Conservation (phyloP, 92 coral and sea anemone species). For the Anthopleura xanthogrammica region DNA sequence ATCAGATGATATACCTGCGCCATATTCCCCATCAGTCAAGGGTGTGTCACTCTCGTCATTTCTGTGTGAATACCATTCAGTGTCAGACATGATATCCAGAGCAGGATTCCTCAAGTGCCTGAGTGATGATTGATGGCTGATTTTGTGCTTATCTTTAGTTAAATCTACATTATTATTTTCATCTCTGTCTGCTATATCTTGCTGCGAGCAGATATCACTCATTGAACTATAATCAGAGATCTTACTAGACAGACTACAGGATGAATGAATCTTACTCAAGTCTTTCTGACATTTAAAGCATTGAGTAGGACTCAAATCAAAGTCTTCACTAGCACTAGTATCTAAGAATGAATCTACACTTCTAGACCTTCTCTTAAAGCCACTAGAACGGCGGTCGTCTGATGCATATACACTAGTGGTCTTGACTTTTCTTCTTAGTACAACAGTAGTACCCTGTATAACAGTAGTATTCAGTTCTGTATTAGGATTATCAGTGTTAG, state of each 20-base stretch:
- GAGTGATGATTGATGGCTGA: slow-evolving; percentile 33
- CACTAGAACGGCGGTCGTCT: slow-evolving; percentile 25
- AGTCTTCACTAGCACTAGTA: slow-evolving; percentile 54
- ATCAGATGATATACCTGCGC: slow-evolving; percentile 68
- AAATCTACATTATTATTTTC: slow-evolving; percentile 48
- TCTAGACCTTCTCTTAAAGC: slow-evolving; percentile 70
- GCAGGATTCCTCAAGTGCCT: slow-evolving; percentile 56
- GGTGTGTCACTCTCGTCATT: slow-evolving; percentile 68
- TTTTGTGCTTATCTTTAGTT: slow-evolving; percentile 11
- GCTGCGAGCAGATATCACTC: slow-evolving; percentile 78
- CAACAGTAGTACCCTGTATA: slow-evolving; percentile 45
- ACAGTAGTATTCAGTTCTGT: slow-evolving; percentile 14
- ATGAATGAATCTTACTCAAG: slow-evolving; percentile 60
- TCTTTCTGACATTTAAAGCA: slow-evolving; percentile 86
- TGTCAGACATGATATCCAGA: slow-evolving; percentile 73
- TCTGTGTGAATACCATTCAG: slow-evolving; percentile 62
- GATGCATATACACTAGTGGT: slow-evolving; percentile 17
- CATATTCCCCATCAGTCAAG: slow-evolving; percentile 67
- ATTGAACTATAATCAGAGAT: slow-evolving; percentile 83
- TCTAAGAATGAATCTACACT: slow-evolving; percentile 77
- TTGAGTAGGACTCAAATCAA: slow-evolving; percentile 71
- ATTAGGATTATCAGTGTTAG: slow-evolving; percentile 26
- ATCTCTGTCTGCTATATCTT: slow-evolving; percentile 63
- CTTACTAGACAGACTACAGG: slow-evolving; percentile 65
- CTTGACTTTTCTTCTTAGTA: slow-evolving; percentile 64